phyloP scores from a whole-genome alignment of 1,140 invertebrate genomes.

The Steinernema khuongi region DNA sequence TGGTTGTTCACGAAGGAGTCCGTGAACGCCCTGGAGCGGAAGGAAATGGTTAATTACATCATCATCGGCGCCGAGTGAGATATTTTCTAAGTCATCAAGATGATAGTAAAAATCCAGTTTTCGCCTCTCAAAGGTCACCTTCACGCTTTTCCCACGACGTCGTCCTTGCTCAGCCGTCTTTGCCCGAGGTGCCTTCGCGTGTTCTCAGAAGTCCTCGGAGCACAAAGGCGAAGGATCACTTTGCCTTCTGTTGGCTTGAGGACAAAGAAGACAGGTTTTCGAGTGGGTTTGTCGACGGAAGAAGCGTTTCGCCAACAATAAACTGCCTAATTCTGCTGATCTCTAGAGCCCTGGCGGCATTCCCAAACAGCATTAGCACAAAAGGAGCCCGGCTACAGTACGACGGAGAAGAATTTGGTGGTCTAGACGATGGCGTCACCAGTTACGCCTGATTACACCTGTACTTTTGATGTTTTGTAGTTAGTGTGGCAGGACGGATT shows the following conservation, averaged over 20 bases:
- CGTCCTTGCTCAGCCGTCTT: no score
- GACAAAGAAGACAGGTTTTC: conserved; percentile 5
- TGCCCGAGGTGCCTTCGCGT: not conserved
- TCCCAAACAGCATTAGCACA: no score
- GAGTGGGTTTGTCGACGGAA: not conserved
- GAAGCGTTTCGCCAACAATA: not conserved
- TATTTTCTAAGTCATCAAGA: not conserved
- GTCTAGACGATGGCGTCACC: no score
- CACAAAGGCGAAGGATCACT: not conserved
- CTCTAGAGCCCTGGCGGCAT: no score
- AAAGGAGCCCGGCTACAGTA: no score
- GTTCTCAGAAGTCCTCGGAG: no score
- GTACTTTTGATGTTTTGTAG: no score
- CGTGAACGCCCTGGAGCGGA: conserved; percentile 40
- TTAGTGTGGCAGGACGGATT: no score
- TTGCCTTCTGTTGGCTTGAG: not conserved
- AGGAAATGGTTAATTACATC: not conserved
- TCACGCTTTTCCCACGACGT: no score
- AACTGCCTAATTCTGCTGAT: not conserved
- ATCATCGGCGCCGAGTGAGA: not conserved
- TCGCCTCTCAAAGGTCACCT: no score
- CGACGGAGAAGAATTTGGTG: no score
- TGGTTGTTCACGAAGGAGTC: conserved; percentile 39
- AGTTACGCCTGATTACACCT: no score
- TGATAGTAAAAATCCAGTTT: not conserved